Evolutionary conservation across 2,113 vertebrate genomes (phyloP).

Genomic region (Potamarius usumacintae): DNA sequence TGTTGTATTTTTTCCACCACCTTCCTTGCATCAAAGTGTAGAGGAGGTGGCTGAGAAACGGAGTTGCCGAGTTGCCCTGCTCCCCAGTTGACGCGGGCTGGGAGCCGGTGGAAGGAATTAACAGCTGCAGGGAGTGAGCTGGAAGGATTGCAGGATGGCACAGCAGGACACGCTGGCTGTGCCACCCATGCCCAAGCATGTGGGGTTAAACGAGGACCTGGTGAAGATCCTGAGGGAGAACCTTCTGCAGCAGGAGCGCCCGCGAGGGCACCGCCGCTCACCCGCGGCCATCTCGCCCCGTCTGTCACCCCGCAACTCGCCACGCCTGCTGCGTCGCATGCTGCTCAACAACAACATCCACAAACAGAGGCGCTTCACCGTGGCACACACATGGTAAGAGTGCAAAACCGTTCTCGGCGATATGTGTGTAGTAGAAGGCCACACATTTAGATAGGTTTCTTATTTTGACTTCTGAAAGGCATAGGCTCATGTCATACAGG

Average conservation of each 20-base stretch:
- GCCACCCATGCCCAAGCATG: constrained; percentile 88
- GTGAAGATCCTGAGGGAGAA: constrained; percentile 95
- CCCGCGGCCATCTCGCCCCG: constrained; percentile 85
- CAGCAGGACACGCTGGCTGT: constrained; percentile 87
- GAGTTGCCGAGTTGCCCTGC: constrained; percentile 25
- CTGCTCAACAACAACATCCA: constrained; percentile 91
- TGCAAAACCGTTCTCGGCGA: neutral
- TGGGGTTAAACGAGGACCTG: constrained; percentile 91
- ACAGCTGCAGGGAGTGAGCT: constrained; percentile 25
- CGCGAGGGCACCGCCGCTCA: constrained; percentile 79
- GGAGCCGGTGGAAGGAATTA: constrained; percentile 29
- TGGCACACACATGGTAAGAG: constrained; percentile 97
- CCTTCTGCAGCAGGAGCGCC: constrained; percentile 91
- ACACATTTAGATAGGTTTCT: neutral
- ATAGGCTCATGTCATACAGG: neutral
- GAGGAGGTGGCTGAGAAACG: constrained; percentile 28
- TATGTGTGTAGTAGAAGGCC: neutral
- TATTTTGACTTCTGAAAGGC: neutral
- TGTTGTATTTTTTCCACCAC: neutral
- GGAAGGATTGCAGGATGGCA: constrained; percentile 77
- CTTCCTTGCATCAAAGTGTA: constrained; percentile 1
- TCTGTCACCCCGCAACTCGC: constrained; percentile 91
- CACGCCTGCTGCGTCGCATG: constrained; percentile 92
- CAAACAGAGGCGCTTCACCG: constrained; percentile 94
- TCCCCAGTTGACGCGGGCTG: constrained; percentile 33